Base-by-base conservation (phyloP, 2,113 vertebrate genomes). In the Labrus mixtus region DNA sequence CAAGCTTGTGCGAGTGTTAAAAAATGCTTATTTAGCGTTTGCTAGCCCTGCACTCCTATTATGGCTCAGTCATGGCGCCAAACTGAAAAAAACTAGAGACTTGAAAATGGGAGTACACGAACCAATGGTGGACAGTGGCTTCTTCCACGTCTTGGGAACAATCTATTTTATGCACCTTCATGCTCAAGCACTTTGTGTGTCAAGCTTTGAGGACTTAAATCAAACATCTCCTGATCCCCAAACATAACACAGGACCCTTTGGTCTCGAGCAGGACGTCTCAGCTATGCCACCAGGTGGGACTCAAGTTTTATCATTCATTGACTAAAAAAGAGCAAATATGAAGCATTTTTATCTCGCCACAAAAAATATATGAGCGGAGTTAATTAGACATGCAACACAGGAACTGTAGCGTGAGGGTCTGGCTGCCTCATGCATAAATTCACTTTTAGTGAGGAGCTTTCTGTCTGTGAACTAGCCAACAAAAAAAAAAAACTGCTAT, bases 401-500 rank as follows among this genome's bases (percentile, higher is more conserved):
- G 55, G 46, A 37, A 25, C 41, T 0, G 0, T 56, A 10, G 59
- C 8, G 10, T 61, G 43, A 67, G 23, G 11, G 22, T 57, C 41
- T 48, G 15, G 16, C 15, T 19, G 29, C 33, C 41, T 73, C 25
- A 59, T 53, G 69, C 55, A 54, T 58, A 59, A 70, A 76, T 60
- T 20, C 1, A 1, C 25, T 69, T 39, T 70, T 2, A 69, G 39
- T 43, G 51, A 57, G 9, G 19, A 68, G 50, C 11, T 43, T 63
- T 68, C 46, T 62, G 56, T 48, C 20, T 41, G 66, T 57, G 41
- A 69, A 73, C 37, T 12, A 8, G 29, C 57, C 13, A 39, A 53
- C 13, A 39, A 53, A 58, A 77, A 80, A 33, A 80, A 29, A 56
- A 45, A 78, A 68, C 25, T 69, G 63, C 29, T 50, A 25, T 70